Percentiles rank a stretch among this genome's conserved stretches.
Conservation (phyloP, 2,797 vertebrate genomes). For the Sebastiscus albofasciatus region DNA sequence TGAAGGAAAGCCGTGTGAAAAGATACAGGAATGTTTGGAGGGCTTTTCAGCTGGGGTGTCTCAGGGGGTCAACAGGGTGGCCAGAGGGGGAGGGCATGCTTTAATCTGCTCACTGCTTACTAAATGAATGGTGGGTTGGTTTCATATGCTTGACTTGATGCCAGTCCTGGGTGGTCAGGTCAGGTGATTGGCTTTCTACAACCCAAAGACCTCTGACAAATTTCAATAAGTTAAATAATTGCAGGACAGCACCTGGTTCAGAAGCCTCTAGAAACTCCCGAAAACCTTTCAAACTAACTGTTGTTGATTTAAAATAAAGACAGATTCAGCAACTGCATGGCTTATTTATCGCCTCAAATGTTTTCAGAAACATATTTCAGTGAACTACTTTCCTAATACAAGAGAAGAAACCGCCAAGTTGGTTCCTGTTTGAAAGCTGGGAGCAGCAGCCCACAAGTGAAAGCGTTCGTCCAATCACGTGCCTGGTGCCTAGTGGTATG, state of each 20-base stretch:
- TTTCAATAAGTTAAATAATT: background rate
- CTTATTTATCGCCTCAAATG: background rate
- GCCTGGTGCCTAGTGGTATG: background rate
- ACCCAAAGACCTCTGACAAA: background rate
- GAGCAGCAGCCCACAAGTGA: background rate
- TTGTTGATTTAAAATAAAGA: background rate
- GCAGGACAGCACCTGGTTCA: background rate
- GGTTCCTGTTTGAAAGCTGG: background rate
- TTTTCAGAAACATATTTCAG: background rate
- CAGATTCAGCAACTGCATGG: background rate
- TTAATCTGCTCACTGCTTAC: constrained; percentile 36
- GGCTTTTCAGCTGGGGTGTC: background rate
- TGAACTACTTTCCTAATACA: background rate
- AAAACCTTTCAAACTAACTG: too few species aligned
- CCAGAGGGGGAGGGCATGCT: background rate
- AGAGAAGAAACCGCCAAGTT: background rate
- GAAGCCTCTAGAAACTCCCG: too few species aligned
- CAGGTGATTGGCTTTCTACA: background rate
- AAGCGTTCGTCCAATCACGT: background rate
- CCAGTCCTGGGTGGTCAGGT: constrained; percentile 29
- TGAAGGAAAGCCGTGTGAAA: background rate
- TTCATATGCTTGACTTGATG: constrained; percentile 12
- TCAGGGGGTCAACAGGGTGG: constrained; percentile 1
- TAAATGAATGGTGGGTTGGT: constrained; percentile 24
- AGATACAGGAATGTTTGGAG: constrained; percentile 29